Conservation (phyloP, 37 sponge, comb jelly and placozoan genomes). For the Petrosia ficiformis region DNA sequence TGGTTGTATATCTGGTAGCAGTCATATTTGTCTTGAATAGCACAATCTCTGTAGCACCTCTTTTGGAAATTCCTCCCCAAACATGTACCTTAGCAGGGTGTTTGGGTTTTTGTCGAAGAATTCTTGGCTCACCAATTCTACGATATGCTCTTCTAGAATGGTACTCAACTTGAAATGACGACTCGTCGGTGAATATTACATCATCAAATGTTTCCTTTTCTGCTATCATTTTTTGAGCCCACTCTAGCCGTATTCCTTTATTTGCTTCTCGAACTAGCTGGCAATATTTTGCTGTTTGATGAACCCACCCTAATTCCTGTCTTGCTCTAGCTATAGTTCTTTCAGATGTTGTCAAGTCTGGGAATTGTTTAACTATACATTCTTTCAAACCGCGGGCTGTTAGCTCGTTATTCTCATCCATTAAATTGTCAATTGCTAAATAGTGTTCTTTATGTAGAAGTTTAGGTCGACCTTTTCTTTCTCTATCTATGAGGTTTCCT, state of each 20-base stretch:
- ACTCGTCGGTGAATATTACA: constrained; percentile 47
- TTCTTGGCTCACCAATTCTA: constrained; percentile 11
- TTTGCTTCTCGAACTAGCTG: constrained; percentile 36
- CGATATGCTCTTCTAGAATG: constrained; percentile 9
- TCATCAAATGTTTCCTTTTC: constrained; percentile 25
- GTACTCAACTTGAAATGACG: constrained; percentile 24
- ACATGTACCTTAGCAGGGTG: not conserved
- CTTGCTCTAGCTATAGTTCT: constrained; percentile 22
- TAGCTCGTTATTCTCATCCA: constrained; percentile 15
- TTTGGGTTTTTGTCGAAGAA: constrained; percentile 12
- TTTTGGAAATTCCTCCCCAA: not conserved
- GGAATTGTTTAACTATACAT: constrained; percentile 13
- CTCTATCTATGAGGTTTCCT: not conserved
- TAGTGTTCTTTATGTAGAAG: not conserved
- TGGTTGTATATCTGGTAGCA: not conserved
- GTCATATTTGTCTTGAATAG: not conserved
- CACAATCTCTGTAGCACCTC: not conserved
- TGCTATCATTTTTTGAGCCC: not conserved
- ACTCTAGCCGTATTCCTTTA: constrained; percentile 25
- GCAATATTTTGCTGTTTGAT: constrained; percentile 21
- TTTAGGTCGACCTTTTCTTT: not conserved
- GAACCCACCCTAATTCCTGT: constrained; percentile 17
- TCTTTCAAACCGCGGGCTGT: constrained; percentile 19
- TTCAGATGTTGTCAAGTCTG: constrained; percentile 14
- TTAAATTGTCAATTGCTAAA: not conserved